Conservation (phyloP, 2,888 invertebrate genomes). For the Temnothorax unifasciatus region DNA sequence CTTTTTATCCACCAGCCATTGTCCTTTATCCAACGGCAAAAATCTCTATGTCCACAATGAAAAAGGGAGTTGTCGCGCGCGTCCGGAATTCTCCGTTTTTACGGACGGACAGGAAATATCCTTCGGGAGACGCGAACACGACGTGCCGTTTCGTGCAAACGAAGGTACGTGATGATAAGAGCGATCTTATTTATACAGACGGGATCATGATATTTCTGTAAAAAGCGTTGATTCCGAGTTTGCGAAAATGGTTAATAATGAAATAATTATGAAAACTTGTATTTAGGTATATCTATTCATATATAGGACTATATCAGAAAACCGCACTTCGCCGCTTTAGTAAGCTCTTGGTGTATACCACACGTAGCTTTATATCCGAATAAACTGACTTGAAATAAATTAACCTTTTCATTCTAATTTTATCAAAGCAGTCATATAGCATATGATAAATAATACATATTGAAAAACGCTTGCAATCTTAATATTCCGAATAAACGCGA, state of each 20-base stretch:
- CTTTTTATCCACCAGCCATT: slow-evolving; percentile 37
- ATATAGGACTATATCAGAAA: background rate
- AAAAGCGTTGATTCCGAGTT: slow-evolving; percentile 1
- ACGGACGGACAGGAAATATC: slow-evolving; percentile 45
- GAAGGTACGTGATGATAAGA: slow-evolving; percentile 26
- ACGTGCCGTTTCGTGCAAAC: slow-evolving; percentile 41
- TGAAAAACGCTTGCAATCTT: background rate
- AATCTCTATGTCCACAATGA: slow-evolving; percentile 28
- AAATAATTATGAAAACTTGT: slow-evolving; percentile 24
- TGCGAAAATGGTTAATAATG: background rate
- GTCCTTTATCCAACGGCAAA: slow-evolving; percentile 33
- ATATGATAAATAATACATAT: slow-evolving; percentile 6
- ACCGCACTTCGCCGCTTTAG: background rate
- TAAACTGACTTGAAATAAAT: background rate
- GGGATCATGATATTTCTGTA: background rate
- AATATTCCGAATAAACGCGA: slow-evolving; percentile 4
- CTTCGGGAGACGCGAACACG: slow-evolving; percentile 17
- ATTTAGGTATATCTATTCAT: background rate
- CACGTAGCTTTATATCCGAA: background rate
- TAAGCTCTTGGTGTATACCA: background rate
- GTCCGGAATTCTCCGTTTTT: slow-evolving; percentile 51
- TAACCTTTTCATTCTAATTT: background rate
- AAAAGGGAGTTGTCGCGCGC: slow-evolving; percentile 35
- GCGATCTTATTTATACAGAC: slow-evolving; percentile 27
- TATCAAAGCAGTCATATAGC: background rate